Evolutionary conservation across 2,888 invertebrate species (phyloP).

Genomic region (Xestia sexstrigata): DNA sequence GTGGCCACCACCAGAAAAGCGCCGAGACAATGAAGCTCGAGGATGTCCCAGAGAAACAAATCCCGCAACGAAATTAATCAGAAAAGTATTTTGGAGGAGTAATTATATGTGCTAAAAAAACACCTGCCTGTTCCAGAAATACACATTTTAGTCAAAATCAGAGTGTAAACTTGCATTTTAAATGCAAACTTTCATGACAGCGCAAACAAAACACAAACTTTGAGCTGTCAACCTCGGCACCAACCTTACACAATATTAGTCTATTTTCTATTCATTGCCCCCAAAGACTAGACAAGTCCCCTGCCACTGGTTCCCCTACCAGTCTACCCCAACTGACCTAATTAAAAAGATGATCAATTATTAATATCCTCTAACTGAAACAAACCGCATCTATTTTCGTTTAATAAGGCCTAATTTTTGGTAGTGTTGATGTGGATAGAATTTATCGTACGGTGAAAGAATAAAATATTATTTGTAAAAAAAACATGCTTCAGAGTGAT

Average conservation of each 20-base stretch:
- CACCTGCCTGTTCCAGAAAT: background rate
- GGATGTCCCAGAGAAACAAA: no score
- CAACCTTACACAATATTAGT: background rate
- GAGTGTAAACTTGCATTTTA: background rate
- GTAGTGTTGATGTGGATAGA: background rate
- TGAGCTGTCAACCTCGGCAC: background rate
- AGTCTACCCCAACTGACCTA: slow-evolving; percentile 31
- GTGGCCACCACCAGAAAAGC: no score
- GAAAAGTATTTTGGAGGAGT: no score
- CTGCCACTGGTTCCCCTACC: background rate
- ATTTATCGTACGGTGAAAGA: background rate
- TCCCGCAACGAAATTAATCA: no score
- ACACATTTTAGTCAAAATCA: background rate
- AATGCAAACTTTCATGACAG: background rate
- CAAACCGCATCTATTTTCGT: slow-evolving; percentile 17
- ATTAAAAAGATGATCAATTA: slow-evolving; percentile 29
- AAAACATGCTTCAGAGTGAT: no score
- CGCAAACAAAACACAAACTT: background rate
- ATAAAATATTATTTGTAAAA: background rate
- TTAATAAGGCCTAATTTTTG: slow-evolving; percentile 3
- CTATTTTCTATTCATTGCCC: slow-evolving; percentile 18
- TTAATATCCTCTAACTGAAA: slow-evolving; percentile 18
- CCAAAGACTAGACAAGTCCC: background rate
- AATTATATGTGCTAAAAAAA: no score
- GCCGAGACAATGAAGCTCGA: no score